Base-by-base conservation (phyloP, 2,113 vertebrate species). In the Cichladusa arquata region DNA sequence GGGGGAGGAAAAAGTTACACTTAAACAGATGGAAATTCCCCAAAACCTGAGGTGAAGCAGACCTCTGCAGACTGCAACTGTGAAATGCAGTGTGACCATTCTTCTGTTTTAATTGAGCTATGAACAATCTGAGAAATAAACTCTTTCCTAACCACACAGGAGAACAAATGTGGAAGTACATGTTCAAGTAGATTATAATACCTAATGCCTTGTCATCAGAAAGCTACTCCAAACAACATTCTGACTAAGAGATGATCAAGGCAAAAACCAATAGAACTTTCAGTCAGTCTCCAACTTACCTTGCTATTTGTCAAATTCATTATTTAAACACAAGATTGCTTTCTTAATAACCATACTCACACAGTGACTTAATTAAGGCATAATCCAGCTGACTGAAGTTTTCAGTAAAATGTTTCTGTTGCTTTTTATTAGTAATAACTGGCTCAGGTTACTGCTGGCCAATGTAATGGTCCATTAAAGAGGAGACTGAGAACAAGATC, bases 361-460 rank as follows among this genome's bases (percentile, higher is more conserved):
- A 93, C 92, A 96, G 96, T 86, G 74, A 92, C 96, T 97, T 96
- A 71, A 88, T 94, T 95, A 95, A 96, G 95, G 96, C 69, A 82
- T 94, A 92, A 86, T 86, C 83, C 44, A 72, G 36, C 45, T 76
- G 77, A 88, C 16, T 56, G 73, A 81, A 94, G 87, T 84, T 58
- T 89, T 88, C 81, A 79, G 67, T 45, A 78, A 54, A 94, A 95
- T 44, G 38, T 73, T 74, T 86, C 45, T 86, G 58, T 47, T 83
- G 57, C 29, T 86, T 92, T 94, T 88, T 70, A 81, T 47, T 44
- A 67, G 26, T 40, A 70, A 60, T 17, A 53, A 69, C 6, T n/a
- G 51, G 45, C 76, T 94, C 56, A 20, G 50, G 58, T 91, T 56
- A 53, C 58, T 31, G 50, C 54, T 78, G 87, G 47, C 38, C 47